Evolutionary conservation across 2,113 vertebrate genomes (phyloP).

Genomic region (Cryptotis parvus): DNA sequence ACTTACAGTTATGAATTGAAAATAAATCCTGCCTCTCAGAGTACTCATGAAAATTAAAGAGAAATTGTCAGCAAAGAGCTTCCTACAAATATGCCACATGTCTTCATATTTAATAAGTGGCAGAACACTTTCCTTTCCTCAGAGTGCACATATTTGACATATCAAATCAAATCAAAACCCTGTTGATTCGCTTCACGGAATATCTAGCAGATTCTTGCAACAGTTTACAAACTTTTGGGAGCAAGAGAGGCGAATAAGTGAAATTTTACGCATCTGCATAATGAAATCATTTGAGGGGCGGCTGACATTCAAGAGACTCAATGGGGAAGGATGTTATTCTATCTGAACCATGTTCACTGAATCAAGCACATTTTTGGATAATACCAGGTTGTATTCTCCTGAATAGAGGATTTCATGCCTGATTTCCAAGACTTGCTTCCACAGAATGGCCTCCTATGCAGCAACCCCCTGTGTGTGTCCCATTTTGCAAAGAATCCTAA

Average conservation of each 20-base stretch:
- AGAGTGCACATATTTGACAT: constrained; percentile 8
- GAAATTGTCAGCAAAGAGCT: background rate
- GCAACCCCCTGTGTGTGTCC: background rate
- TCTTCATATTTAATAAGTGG: constrained; percentile 9
- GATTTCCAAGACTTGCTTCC: constrained; percentile 52
- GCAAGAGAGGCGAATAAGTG: constrained; percentile 56
- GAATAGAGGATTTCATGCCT: constrained; percentile 75
- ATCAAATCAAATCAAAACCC: background rate
- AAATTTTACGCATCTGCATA: constrained; percentile 73
- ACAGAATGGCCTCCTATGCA: constrained; percentile 54
- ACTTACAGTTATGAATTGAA: background rate
- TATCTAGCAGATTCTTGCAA: constrained; percentile 55
- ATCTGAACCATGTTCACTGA: constrained; percentile 55
- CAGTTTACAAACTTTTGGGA: constrained; percentile 60
- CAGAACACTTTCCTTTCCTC: background rate
- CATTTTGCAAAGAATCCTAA: background rate
- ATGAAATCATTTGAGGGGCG: constrained; percentile 71
- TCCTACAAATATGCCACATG: background rate
- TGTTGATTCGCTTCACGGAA: background rate
- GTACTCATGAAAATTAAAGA: background rate
- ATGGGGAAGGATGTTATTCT: constrained; percentile 68
- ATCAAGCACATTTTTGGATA: constrained; percentile 64
- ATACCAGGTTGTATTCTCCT: constrained; percentile 67
- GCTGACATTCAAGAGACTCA: constrained; percentile 68
- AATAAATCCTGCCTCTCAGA: background rate